Conservation (phyloP, 2,113 vertebrate species). For the Dasyurus viverrinus region DNA sequence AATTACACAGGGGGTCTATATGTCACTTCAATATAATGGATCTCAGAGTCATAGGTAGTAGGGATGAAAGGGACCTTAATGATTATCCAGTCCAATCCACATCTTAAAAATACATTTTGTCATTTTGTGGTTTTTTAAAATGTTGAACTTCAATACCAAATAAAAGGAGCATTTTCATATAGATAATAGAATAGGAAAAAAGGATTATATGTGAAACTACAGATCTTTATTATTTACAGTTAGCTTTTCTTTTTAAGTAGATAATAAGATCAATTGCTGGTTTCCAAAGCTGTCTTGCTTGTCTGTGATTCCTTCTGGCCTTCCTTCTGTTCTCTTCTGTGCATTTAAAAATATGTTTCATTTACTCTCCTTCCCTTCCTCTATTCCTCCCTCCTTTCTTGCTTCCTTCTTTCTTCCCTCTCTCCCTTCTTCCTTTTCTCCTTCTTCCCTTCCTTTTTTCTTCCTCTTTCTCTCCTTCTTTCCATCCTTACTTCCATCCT, state of each 20-base stretch:
- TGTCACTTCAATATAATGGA: too few relatives aligned
- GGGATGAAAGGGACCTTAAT: neutral
- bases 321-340: neutral
- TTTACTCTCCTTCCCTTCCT: neutral
- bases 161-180: neutral
- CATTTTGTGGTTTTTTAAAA: neutral
- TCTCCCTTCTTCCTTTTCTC: neutral
- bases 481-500: too few relatives aligned
- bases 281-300: neutral
- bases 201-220: neutral
- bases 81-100: too few relatives aligned
- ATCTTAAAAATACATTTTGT: neutral
- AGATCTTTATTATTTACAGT: neutral
- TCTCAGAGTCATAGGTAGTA: neutral
- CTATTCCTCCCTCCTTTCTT: too few relatives aligned
- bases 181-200: neutral
- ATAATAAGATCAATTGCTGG: neutral
- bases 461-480: too few relatives aligned
- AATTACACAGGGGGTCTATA: neutral
- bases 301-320: neutral
- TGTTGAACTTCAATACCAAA: neutral
- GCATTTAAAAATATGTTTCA: neutral
- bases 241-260: neutral
- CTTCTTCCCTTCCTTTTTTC: too few relatives aligned
- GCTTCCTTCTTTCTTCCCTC: too few relatives aligned